Evolutionary conservation across 2,797 vertebrate genomes (phyloP).

Genomic region (Antrozous pallidus): DNA sequence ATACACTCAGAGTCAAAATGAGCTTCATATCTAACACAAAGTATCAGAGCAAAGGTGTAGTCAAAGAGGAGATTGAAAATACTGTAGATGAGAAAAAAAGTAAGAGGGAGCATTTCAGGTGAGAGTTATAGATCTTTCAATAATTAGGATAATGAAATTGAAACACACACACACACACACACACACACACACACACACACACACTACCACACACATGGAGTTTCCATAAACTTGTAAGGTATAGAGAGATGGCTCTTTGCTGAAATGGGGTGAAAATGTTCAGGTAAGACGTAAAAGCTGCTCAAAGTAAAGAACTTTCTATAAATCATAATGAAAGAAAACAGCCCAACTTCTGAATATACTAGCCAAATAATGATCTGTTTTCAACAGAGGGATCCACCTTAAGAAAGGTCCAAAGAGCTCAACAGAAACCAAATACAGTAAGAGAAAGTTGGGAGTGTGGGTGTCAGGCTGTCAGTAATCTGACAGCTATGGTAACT

Average conservation of each 20-base stretch:
- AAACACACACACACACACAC: background rate
- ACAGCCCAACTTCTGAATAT: constrained; percentile 71
- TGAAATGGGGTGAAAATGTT: constrained; percentile 23
- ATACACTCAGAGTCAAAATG: background rate
- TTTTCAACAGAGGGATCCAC: constrained; percentile 81
- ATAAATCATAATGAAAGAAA: constrained; percentile 11
- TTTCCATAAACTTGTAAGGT: constrained; percentile 30
- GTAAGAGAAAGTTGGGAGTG: constrained; percentile 95
- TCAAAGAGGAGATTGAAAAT: background rate
- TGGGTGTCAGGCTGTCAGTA: constrained; percentile 99
- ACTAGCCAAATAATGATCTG: constrained; percentile 69
- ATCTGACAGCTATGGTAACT: constrained; percentile 99
- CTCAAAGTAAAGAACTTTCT: constrained; percentile 40
- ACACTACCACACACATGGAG: background rate
- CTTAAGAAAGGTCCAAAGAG: constrained; percentile 86
- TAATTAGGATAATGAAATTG: background rate
- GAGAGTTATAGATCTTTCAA: background rate
- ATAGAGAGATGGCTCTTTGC: background rate
- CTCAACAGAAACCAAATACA: constrained; percentile 90
- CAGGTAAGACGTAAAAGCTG: background rate
- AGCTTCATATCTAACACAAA: background rate
- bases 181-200: background rate
- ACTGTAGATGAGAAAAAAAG: background rate
- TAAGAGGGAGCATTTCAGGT: background rate
- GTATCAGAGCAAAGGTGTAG: background rate